Evolutionary conservation across 2,888 invertebrate genomes (phyloP).

Genomic region (Dryobotodes eremita): DNA sequence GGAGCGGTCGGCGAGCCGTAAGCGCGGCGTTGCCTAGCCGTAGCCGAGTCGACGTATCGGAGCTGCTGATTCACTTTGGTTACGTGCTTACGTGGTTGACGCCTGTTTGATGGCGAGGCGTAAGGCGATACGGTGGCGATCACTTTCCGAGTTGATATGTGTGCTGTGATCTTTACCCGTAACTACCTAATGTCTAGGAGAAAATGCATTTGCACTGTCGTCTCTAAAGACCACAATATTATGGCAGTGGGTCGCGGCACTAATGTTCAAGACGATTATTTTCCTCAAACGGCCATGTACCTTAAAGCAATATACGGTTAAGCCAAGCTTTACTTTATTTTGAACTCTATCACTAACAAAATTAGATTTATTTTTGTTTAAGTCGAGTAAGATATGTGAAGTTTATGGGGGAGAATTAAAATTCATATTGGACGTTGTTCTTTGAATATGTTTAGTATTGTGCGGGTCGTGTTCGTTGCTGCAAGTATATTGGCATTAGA

Average conservation of each 20-base stretch:
- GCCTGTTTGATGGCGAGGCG: too few species aligned
- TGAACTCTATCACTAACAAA: neutral
- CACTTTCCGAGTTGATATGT: too few species aligned
- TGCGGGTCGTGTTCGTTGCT: constrained; percentile 31
- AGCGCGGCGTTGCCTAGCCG: too few species aligned
- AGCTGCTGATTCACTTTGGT: too few species aligned
- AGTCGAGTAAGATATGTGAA: neutral
- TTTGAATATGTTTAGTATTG: constrained; percentile 42
- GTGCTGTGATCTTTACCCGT: too few species aligned
- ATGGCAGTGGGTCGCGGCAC: constrained; percentile 45
- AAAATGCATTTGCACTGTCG: constrained; percentile 6
- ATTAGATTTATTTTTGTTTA: constrained; percentile 11
- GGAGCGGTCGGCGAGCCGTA: too few species aligned
- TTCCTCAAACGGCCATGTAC: constrained; percentile 41
- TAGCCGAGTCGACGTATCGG: too few species aligned
- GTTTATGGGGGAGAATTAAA: constrained; percentile 34
- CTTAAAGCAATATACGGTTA: constrained; percentile 43
- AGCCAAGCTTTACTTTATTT: neutral
- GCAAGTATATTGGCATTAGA: constrained; percentile 28
- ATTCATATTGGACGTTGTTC: constrained; percentile 42
- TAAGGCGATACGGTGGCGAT: too few species aligned
- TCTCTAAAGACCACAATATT: constrained; percentile 12
- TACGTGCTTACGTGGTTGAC: too few species aligned
- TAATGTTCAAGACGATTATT: constrained; percentile 43
- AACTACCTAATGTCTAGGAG: neutral